Evolutionary conservation across 2,888 invertebrate species (phyloP).

Genomic region (Polietes domitor): DNA sequence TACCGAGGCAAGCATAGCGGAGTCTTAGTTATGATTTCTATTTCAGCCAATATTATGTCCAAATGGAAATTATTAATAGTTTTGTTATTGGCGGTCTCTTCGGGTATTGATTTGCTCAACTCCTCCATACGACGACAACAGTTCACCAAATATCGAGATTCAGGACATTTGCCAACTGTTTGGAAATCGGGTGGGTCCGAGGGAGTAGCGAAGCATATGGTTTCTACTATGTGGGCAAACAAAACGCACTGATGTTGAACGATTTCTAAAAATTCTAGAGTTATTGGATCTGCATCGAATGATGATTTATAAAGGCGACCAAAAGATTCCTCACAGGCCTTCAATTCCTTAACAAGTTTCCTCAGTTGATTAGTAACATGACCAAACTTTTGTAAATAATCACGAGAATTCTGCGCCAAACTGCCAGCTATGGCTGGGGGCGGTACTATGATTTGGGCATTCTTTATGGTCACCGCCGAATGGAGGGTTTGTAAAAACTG

Average conservation of each 20-base stretch:
- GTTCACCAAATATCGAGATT: slow-evolving; percentile 78
- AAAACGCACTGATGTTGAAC: slow-evolving; percentile 79
- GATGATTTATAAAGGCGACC: slow-evolving; percentile 90
- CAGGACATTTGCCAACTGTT: slow-evolving; percentile 78
- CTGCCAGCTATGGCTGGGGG: slow-evolving; percentile 95
- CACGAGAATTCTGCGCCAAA: slow-evolving; percentile 89
- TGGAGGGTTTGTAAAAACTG: slow-evolving; percentile 86
- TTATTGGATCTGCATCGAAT: slow-evolving; percentile 92
- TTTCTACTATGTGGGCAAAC: slow-evolving; percentile 79
- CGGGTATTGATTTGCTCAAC: slow-evolving; percentile 76
- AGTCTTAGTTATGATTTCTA: slow-evolving; percentile 84
- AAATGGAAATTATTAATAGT: slow-evolving; percentile 81
- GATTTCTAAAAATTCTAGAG: slow-evolving; percentile 87
- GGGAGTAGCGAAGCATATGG: slow-evolving; percentile 79
- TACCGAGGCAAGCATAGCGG: slow-evolving; percentile 88
- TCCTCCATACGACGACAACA: slow-evolving; percentile 78
- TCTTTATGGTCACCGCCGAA: slow-evolving; percentile 80
- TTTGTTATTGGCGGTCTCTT: slow-evolving; percentile 77
- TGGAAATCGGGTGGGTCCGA: slow-evolving; percentile 78
- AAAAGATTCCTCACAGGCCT: slow-evolving; percentile 87
- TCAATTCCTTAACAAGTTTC: slow-evolving; percentile 87
- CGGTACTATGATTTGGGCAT: slow-evolving; percentile 89
- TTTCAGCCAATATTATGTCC: slow-evolving; percentile 83
- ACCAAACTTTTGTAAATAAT: slow-evolving; percentile 90
- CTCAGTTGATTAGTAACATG: slow-evolving; percentile 90